phyloP scores from a whole-genome alignment of 2,797 vertebrate species.

The Lepidocolaptes lacrymiger region DNA sequence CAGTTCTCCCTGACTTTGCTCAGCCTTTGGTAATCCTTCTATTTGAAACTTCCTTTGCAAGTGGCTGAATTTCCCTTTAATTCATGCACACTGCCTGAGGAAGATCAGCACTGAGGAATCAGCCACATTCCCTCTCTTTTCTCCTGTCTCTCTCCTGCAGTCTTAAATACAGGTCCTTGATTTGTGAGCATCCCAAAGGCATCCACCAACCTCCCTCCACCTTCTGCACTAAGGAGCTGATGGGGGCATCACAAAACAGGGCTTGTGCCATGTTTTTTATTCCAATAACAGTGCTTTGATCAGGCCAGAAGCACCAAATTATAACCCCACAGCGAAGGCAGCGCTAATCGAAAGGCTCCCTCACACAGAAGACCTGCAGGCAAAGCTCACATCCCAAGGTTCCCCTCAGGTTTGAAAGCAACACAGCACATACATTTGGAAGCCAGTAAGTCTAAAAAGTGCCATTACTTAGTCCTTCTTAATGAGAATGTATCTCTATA shows the following conservation, averaged over 20 bases:
- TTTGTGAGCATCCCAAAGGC: background rate
- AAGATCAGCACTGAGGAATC: background rate
- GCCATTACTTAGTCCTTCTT: background rate
- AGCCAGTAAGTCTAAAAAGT: background rate
- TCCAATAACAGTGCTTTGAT: background rate
- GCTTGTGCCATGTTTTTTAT: background rate
- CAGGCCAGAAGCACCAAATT: background rate
- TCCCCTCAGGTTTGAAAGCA: background rate
- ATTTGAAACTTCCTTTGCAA: conserved; percentile 10
- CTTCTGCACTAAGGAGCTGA: background rate
- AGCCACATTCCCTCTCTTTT: background rate
- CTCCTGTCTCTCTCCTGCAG: background rate
- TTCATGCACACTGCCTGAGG: background rate
- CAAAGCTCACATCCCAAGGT: background rate
- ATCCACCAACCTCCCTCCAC: background rate
- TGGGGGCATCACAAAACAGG: background rate
- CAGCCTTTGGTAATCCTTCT: background rate
- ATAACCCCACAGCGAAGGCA: background rate
- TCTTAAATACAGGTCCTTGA: background rate
- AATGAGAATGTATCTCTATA: background rate
- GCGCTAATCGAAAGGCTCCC: background rate
- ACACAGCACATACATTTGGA: background rate
- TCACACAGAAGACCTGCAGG: background rate
- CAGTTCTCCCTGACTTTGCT: background rate
- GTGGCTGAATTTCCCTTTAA: background rate